Base-by-base conservation (phyloP, 2,888 invertebrate species). In the Chaitophorus viminalis region DNA sequence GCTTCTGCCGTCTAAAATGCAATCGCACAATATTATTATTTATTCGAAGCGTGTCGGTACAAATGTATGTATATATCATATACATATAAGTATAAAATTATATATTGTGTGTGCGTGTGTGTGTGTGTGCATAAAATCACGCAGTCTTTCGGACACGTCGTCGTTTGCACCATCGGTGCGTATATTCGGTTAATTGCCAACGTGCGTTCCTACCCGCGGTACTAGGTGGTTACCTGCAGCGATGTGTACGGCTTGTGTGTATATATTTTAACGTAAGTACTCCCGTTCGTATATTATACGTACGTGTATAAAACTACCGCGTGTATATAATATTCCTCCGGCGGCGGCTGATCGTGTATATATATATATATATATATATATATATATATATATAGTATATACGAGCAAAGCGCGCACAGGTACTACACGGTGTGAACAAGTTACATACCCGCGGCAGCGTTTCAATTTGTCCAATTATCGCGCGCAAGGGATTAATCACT, bases 391-490 rank as follows among this genome's bases (percentile, higher is more conserved):
- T n/a, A n/a, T n/a, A n/a, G n/a, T 17, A 14, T 54, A 54, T 21
- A 25, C 60, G 60, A 46, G 46, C 46, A 46, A 11, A 11, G 46
- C 46, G 14, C 46, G 5, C 25, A 60, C 25, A 1, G 1, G 60
- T 25, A 25, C 60, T 21, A 29, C 83, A 29, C 75, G 75, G 83
- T 60, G 87, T 81, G 87, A 87, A 87, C 87, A 60, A 87, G 79
- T 81, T 54, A n/a, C n/a, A n/a, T n/a, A 81, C 79, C 74, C 79
- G 87, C 79, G 79, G 87, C 75, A 29, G 70, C 87, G 87, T 87
- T 87, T 87, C 87, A 87, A 87, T 87, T 87, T 87, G 87, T 87
- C 87, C 87, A 87, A 87, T 87, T 87, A 87, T 79, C 87, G 87
- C 78, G 87, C 78, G 87, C 74, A 29, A 72, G 70, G 79, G 79